phyloP scores from a whole-genome alignment of 2,888 invertebrate species.

The Drosophila macrospina region DNA sequence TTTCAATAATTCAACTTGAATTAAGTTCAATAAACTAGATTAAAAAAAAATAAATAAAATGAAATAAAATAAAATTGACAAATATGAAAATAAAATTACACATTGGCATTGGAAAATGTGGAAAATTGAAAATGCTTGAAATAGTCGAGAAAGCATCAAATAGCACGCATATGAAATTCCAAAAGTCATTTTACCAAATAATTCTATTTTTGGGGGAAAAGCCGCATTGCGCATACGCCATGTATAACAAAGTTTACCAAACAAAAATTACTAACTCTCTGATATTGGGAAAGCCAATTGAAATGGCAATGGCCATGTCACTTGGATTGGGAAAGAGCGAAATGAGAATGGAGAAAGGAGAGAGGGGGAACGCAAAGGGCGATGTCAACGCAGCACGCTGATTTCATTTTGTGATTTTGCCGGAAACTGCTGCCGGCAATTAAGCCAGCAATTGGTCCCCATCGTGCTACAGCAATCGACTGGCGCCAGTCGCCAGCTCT shows the following conservation, averaged over 20 bases:
- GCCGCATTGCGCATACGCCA: constrained; percentile 63
- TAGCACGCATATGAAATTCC: constrained; percentile 30
- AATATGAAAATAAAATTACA: constrained; percentile 22
- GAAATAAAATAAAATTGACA: constrained; percentile 8
- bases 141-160: constrained; percentile 31
- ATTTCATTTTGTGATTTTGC: constrained; percentile 71
- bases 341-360: constrained; percentile 19
- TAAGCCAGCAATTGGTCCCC: constrained; percentile 61
- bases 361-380: constrained; percentile 14
- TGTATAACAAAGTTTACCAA: constrained; percentile 37
- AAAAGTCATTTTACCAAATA: constrained; percentile 38
- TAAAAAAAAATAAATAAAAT: constrained; percentile 8
- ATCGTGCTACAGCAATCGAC: constrained; percentile 35
- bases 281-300: constrained; percentile 21
- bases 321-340: constrained; percentile 11
- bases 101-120: constrained; percentile 31
- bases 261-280: constrained; percentile 46
- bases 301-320: constrained; percentile 35
- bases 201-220: constrained; percentile 22
- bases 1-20: constrained; percentile 73
- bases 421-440: constrained; percentile 80
- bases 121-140: constrained; percentile 37
- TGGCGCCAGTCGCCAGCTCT: constrained; percentile 69
- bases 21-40: constrained; percentile 62
- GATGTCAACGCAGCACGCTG: constrained; percentile 60